A percentile compares a stretch with the other conserved stretches of the same genome.
These are phyloP conservation scores for Eupithecia insigniata DNA, from an alignment of 2,888 invertebrate genomes.

Conservation along the genomic window DNA sequence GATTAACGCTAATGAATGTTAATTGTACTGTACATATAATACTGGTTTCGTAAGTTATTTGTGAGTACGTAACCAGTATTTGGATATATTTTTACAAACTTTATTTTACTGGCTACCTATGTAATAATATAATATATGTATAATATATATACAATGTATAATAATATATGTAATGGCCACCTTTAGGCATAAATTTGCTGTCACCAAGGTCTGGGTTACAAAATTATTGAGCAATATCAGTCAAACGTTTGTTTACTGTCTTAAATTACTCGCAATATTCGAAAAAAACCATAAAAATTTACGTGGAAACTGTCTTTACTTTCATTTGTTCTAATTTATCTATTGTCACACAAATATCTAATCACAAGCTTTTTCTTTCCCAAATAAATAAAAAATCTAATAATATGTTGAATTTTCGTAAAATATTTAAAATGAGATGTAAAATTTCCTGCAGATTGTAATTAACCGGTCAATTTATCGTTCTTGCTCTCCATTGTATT, in stretches of 20 bases:
- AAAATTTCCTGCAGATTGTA: not conserved
- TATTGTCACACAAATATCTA: too few species aligned
- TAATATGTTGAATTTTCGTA: not conserved
- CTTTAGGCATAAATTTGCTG: not conserved
- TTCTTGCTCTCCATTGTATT: conserved; percentile 33
- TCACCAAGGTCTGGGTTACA: not conserved
- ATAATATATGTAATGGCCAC: not conserved
- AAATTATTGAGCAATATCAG: not conserved
- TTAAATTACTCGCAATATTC: not conserved
- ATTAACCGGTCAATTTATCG: conserved; percentile 9
- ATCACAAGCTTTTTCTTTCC: too few species aligned
- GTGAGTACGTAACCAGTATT: conserved; percentile 3
- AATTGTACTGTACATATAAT: conserved; percentile 21
- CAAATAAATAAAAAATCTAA: too few species aligned
- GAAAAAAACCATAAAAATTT: too few species aligned
- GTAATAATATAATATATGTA: too few species aligned
- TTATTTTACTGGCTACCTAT: not conserved
- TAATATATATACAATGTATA: too few species aligned
- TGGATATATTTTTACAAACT: conserved; percentile 6
- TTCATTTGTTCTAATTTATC: too few species aligned
- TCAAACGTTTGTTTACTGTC: not conserved
- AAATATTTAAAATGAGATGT: not conserved
- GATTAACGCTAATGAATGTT: conserved; percentile 20
- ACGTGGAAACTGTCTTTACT: too few species aligned
- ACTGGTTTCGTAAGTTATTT: not conserved